phyloP scores from a whole-genome alignment of 1,140 invertebrate genomes.

The Aphis gossypii region DNA sequence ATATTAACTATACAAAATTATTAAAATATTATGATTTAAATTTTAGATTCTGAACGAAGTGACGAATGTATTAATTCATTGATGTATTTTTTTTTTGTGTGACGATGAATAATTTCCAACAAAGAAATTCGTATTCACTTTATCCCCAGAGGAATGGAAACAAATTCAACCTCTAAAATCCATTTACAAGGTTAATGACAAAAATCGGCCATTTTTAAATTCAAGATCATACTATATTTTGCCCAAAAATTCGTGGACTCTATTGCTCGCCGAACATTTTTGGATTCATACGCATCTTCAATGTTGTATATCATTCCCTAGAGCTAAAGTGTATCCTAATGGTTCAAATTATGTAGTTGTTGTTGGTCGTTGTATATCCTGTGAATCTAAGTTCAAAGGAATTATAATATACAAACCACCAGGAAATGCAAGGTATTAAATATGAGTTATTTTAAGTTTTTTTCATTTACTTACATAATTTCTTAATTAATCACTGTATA shows the following conservation, averaged over 20 bases:
- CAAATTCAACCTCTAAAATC: not conserved
- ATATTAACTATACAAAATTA: too few species aligned
- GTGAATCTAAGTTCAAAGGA: not conserved
- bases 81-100: too few species aligned
- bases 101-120: too few species aligned
- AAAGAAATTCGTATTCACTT: not conserved
- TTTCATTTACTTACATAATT: too few species aligned
- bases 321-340: not conserved
- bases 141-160: not conserved
- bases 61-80: too few species aligned
- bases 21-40: too few species aligned
- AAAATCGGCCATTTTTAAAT: conserved; percentile 3
- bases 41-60: too few species aligned
- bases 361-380: not conserved
- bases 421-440: not conserved
- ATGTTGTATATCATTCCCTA: not conserved
- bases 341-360: not conserved
- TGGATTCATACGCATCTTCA: not conserved
- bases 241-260: not conserved
- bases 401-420: not conserved
- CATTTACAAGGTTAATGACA: not conserved
- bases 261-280: not conserved
- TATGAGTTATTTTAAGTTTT: too few species aligned
- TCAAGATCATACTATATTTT: not conserved
- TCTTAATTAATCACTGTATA: too few species aligned